These are phyloP conservation scores for Megaptera novaeangliae DNA, from an alignment of 2,113 vertebrate species.

Conservation along the genomic window DNA sequence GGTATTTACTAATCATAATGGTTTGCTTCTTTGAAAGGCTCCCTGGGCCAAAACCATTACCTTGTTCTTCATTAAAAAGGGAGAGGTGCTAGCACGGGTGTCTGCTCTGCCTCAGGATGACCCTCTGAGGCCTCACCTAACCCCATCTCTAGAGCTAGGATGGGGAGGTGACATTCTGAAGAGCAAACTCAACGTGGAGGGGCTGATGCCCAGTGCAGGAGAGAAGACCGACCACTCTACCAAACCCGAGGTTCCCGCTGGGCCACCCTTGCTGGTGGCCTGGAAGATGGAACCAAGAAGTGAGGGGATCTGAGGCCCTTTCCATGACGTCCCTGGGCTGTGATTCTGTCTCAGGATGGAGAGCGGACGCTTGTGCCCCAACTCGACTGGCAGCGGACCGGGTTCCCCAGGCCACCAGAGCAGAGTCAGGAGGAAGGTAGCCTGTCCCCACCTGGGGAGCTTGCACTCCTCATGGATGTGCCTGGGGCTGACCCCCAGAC, in stretches of 20 bases:
- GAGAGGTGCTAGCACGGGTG: rapidly evolving
- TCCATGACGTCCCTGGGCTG: rapidly evolving
- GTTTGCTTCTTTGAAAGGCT: neutral
- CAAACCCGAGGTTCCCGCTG: rapidly evolving
- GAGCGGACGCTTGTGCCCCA: rapidly evolving
- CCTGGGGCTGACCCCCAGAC: rapidly evolving
- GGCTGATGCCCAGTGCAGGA: neutral
- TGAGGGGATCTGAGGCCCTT: rapidly evolving
- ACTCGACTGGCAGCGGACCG: neutral
- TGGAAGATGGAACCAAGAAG: neutral
- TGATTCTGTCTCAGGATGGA: rapidly evolving
- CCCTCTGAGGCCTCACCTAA: neutral
- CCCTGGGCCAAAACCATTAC: rapidly evolving
- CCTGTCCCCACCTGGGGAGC: neutral
- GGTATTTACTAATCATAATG: neutral
- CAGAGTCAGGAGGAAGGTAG: too few species aligned
- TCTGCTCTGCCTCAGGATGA: rapidly evolving
- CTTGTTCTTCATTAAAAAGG: too few species aligned
- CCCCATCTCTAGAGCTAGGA: neutral
- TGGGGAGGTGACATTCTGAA: neutral
- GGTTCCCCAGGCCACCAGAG: rapidly evolving
- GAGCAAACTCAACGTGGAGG: neutral
- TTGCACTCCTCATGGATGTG: too few species aligned
- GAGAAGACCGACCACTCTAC: rapidly evolving
- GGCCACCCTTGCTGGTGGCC: neutral